These are phyloP conservation scores for Dendrolimus houi DNA, from an alignment of 2,888 invertebrate genomes.

Conservation along the genomic window DNA sequence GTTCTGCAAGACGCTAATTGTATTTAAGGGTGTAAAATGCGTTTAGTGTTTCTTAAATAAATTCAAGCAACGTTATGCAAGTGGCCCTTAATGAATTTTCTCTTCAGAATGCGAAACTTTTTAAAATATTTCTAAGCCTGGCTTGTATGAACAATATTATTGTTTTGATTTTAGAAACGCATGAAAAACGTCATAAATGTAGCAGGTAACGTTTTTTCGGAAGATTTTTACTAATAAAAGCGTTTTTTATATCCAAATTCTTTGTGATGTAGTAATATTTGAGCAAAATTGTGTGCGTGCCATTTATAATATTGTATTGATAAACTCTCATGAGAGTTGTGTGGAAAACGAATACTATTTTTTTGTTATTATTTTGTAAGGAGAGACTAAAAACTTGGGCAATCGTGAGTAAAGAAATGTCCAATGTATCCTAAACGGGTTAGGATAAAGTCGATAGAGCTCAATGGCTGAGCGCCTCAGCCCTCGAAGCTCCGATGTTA, in stretches of 20 bases:
- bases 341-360: constrained; percentile 46
- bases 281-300: constrained; percentile 68
- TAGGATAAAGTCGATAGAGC: constrained; percentile 72
- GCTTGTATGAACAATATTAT: constrained; percentile 37
- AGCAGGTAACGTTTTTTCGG: constrained; percentile 67
- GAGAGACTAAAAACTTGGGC: constrained; percentile 54
- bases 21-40: too few relatives aligned
- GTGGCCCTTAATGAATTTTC: too few relatives aligned
- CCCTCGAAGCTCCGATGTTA: constrained; percentile 89
- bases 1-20: too few relatives aligned
- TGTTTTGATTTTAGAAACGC: constrained; percentile 61
- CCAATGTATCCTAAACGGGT: constrained; percentile 76
- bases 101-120: constrained; percentile 2
- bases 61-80: too few relatives aligned
- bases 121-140: constrained; percentile 21
- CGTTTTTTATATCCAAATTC: constrained; percentile 75
- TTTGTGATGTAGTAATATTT: constrained; percentile 74
- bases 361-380: constrained; percentile 59
- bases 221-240: constrained; percentile 66
- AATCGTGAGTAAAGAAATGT: constrained; percentile 68
- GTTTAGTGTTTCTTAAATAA: too few relatives aligned
- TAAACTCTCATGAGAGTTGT: constrained; percentile 64
- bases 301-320: constrained; percentile 41
- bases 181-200: constrained; percentile 66
- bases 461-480: constrained; percentile 84